phyloP scores from a whole-genome alignment of 2,888 invertebrate genomes.

The Idaea biselata region DNA sequence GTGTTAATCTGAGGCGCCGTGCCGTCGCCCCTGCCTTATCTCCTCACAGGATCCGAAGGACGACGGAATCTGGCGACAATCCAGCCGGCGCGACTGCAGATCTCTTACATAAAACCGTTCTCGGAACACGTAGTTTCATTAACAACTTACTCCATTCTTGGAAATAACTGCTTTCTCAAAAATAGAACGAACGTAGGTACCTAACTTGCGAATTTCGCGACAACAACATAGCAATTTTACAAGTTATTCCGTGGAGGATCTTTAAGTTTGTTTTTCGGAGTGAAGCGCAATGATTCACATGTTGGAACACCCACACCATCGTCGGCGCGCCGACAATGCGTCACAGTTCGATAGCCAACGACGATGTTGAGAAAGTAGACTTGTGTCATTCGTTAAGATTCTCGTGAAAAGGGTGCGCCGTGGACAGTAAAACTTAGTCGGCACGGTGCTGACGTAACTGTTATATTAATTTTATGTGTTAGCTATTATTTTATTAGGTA shows the following conservation, averaged over 20 bases:
- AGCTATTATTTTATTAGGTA: slow-evolving; percentile 24
- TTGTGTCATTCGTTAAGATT: slow-evolving; percentile 27
- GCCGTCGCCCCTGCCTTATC: slow-evolving; percentile 44
- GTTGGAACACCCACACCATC: slow-evolving; percentile 1
- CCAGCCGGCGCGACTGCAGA: slow-evolving; percentile 48
- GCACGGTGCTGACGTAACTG: slow-evolving; percentile 21
- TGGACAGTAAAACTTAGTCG: slow-evolving; percentile 18
- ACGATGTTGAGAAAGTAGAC: slow-evolving; percentile 19
- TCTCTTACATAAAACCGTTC: slow-evolving; percentile 40
- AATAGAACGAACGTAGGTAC: neutral
- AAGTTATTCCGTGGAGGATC: neutral
- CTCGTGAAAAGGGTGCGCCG: slow-evolving; percentile 21
- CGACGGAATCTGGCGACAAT: slow-evolving; percentile 43
- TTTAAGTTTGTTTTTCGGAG: neutral
- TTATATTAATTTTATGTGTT: slow-evolving; percentile 22
- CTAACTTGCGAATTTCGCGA: neutral
- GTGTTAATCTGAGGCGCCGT: slow-evolving; percentile 41
- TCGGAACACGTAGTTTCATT: slow-evolving; percentile 33
- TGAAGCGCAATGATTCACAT: neutral
- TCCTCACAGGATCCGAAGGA: slow-evolving; percentile 46
- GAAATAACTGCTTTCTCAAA: slow-evolving; percentile 14
- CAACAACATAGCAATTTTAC: neutral
- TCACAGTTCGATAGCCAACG: slow-evolving; percentile 21
- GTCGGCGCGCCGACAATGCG: slow-evolving; percentile 21
- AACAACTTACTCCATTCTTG: slow-evolving; percentile 29